Conservation (phyloP, 2,888 invertebrate species). For the Leucophora obtusa region DNA sequence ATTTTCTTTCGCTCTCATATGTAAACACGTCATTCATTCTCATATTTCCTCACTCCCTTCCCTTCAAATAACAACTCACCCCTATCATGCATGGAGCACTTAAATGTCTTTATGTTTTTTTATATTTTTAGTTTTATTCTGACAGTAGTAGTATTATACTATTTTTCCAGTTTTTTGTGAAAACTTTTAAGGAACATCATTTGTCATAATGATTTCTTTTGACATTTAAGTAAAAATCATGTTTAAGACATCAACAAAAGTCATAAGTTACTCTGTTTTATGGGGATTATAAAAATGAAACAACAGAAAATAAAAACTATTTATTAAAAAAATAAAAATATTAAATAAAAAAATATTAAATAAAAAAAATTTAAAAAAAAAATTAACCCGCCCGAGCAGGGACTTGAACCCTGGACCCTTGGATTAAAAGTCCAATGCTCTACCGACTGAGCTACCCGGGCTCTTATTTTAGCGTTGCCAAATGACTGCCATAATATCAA, state of each 20-base stretch:
- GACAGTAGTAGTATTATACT: constrained; percentile 1
- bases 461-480: constrained; percentile 30
- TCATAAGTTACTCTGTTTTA: constrained; percentile 37
- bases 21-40: neutral
- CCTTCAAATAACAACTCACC: neutral
- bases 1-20: constrained; percentile 15
- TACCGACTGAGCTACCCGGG: constrained; percentile 74
- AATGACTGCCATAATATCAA: neutral
- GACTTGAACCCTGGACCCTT: constrained; percentile 75
- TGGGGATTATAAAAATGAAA: constrained; percentile 38
- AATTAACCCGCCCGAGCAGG: constrained; percentile 70
- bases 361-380: constrained; percentile 60
- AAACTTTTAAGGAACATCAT: constrained; percentile 57
- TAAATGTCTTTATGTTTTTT: constrained; percentile 21
- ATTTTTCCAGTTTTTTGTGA: neutral
- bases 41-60: too few relatives aligned
- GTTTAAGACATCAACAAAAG: constrained; percentile 53
- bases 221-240: constrained; percentile 61
- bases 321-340: neutral
- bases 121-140: constrained; percentile 8
- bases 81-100: constrained; percentile 9
- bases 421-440: constrained; percentile 75
- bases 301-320: neutral
- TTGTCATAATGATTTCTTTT: constrained; percentile 62
- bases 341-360: neutral